Evolutionary conservation across 2,113 vertebrate species (phyloP).

Genomic region (Rafetus swinhoei): DNA sequence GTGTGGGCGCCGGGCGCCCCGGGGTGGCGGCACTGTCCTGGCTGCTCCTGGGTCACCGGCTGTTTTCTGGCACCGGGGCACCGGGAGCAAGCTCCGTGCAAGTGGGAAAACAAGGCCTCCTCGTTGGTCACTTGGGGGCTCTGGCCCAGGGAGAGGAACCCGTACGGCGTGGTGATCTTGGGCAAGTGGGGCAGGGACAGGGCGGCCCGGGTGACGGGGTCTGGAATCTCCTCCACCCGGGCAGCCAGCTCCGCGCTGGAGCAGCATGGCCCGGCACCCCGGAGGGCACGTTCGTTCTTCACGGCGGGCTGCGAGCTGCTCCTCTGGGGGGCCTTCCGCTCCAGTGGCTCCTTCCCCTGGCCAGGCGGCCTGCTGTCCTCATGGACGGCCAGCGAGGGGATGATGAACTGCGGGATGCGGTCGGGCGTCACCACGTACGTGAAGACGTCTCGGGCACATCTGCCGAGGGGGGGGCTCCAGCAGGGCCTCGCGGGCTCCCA

Average conservation of each 20-base stretch:
- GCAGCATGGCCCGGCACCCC: rapidly evolving
- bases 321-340: background rate
- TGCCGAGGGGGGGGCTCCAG: rapidly evolving
- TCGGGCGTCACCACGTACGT: slow-evolving; percentile 77
- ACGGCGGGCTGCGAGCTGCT: slow-evolving; percentile 33
- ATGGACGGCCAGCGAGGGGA: slow-evolving; percentile 75
- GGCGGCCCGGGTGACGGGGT: slow-evolving; percentile 64
- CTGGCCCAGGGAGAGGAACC: slow-evolving; percentile 80
- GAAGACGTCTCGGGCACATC: background rate
- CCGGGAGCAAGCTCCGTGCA: background rate
- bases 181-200: slow-evolving; percentile 81
- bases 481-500: background rate
- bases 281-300: background rate
- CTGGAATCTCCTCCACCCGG: slow-evolving; percentile 11
- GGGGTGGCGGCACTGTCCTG: rapidly evolving
- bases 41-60: background rate
- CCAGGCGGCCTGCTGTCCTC: background rate
- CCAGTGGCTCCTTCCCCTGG: background rate
- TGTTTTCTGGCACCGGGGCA: background rate
- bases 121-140: slow-evolving; percentile 82
- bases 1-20: background rate
- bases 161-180: slow-evolving; percentile 76
- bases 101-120: slow-evolving; percentile 79
- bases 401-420: slow-evolving; percentile 80
- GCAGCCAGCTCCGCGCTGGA: rapidly evolving